Conservation (phyloP, 1,140 invertebrate genomes). For the Cydia amplana region DNA sequence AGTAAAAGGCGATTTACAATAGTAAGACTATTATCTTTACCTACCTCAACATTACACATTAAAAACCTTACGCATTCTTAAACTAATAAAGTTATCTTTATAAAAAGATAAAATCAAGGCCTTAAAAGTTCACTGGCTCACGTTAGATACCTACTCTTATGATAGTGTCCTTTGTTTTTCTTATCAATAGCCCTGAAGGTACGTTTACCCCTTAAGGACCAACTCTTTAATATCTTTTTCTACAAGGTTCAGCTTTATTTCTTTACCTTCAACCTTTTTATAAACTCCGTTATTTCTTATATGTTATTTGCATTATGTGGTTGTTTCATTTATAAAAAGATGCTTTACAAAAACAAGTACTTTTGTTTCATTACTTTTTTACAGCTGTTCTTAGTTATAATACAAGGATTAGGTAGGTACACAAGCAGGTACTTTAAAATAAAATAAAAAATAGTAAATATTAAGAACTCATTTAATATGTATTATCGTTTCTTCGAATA, state of each 20-base stretch:
- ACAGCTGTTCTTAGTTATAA: too few relatives aligned
- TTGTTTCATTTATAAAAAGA: too few relatives aligned
- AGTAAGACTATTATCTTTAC: not conserved
- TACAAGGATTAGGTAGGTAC: too few relatives aligned
- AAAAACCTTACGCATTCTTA: conserved; percentile 9
- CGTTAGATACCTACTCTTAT: conserved; percentile 38
- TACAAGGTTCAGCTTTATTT: conserved; percentile 15
- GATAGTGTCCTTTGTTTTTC: conserved; percentile 53
- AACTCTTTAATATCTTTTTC: conserved; percentile 34
- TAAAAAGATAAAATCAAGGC: conserved; percentile 37
- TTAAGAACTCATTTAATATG: too few relatives aligned
- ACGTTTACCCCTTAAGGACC: conserved; percentile 44
- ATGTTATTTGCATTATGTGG: too few relatives aligned
- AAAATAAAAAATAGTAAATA: too few relatives aligned
- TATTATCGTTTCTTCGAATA: too few relatives aligned
- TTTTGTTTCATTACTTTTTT: too few relatives aligned
- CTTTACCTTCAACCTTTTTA: conserved; percentile 1
- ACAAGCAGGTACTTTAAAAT: too few relatives aligned
- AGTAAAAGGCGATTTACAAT: not conserved
- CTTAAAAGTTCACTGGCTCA: conserved; percentile 37
- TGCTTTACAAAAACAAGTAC: too few relatives aligned
- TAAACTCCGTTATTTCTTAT: not conserved
- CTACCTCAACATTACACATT: not conserved
- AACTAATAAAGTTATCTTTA: conserved; percentile 25
- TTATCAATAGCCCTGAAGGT: conserved; percentile 61